Evolutionary conservation across 2,797 vertebrate species (phyloP).

Genomic region (Tragelaphus eurycerus): DNA sequence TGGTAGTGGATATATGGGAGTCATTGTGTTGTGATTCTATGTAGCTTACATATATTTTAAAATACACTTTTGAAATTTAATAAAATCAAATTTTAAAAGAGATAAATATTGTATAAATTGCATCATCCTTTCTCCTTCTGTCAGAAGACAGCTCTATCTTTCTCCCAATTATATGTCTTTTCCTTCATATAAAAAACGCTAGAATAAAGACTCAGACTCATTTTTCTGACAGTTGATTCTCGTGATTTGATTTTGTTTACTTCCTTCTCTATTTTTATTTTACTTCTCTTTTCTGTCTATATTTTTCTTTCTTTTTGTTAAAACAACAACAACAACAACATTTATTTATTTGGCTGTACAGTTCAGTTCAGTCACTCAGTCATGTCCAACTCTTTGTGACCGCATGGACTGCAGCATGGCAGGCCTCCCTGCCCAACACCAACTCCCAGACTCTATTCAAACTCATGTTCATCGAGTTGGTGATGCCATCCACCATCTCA

Average conservation of each 20-base stretch:
- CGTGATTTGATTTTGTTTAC: not conserved
- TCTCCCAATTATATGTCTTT: not conserved
- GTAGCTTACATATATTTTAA: not conserved
- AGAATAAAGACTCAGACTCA: not conserved
- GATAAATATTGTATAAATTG: not conserved
- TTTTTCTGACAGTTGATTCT: not conserved
- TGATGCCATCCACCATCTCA: not conserved
- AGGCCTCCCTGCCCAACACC: not conserved
- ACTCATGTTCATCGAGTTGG: not conserved
- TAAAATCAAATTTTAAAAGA: not conserved
- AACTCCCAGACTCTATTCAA: not conserved
- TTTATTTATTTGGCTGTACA: not conserved
- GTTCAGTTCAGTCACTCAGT: not conserved
- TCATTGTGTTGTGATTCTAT: not conserved
- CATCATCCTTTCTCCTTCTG: not conserved
- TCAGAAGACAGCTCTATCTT: not conserved
- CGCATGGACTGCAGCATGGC: rapidly evolving
- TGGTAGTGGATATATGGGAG: not conserved
- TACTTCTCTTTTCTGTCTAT: not conserved
- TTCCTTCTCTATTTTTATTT: not conserved
- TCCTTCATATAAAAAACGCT: not conserved
- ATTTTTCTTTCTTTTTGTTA: not conserved
- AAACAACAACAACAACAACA: not conserved
- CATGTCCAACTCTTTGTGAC: not conserved
- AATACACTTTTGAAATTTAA: not conserved